Conservation (phyloP, 2,113 vertebrate genomes). For the Bothrops jararaca region DNA sequence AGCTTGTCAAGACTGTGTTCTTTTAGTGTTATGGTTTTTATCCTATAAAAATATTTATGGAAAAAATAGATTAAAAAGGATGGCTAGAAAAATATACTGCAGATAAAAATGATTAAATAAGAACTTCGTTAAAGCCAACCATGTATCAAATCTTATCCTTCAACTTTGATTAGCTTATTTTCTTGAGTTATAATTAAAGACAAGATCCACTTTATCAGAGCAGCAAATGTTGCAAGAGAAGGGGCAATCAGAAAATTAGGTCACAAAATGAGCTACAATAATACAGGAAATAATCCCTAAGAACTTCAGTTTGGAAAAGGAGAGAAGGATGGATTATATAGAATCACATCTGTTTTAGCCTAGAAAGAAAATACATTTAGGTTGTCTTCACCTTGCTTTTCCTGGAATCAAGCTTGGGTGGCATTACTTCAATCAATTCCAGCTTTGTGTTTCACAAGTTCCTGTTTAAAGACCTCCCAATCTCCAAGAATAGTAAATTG, state of each 20-base stretch:
- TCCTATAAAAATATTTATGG: background rate
- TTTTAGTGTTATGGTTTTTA: background rate
- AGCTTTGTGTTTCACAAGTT: constrained; percentile 35
- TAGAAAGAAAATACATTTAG: background rate
- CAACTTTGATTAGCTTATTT: background rate
- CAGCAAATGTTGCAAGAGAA: background rate
- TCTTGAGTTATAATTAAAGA: background rate
- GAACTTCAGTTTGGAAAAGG: background rate
- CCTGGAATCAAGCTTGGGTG: constrained; percentile 1
- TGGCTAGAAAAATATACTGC: background rate
- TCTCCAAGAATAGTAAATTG: constrained; percentile 62
- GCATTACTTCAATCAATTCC: constrained; percentile 64
- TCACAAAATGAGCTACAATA: background rate
- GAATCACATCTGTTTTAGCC: background rate
- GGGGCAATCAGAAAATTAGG: background rate
- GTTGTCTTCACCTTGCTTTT: background rate
- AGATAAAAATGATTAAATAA: background rate
- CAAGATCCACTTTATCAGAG: background rate
- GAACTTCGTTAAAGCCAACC: background rate
- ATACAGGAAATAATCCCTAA: background rate
- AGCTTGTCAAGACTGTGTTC: background rate
- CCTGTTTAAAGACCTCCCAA: constrained; percentile 55
- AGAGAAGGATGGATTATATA: background rate
- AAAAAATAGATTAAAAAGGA: background rate
- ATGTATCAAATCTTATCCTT: too few relatives aligned